Conservation (phyloP, 2,113 vertebrate genomes). For the Serinus canaria region DNA sequence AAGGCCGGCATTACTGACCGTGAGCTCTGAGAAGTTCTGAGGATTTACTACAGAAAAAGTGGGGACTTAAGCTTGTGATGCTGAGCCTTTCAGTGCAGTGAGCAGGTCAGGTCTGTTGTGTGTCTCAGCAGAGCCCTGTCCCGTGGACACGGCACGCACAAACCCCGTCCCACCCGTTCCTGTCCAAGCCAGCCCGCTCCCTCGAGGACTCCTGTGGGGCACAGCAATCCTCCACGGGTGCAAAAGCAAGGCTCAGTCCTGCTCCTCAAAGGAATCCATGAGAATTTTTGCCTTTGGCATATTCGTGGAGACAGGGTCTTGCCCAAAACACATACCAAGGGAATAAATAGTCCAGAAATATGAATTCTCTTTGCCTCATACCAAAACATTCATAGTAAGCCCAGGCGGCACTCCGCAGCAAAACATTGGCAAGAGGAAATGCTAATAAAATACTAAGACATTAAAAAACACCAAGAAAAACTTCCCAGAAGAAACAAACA, state of each 20-base stretch:
- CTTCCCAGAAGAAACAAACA: conserved; percentile 52
- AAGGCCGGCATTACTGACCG: rapidly evolving
- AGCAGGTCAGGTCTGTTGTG: background rate
- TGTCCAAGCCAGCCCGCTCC: background rate
- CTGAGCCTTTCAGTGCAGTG: background rate
- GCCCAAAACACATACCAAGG: conserved; percentile 40
- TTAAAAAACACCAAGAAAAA: conserved; percentile 32
- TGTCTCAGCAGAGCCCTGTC: background rate
- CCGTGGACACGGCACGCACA: rapidly evolving
- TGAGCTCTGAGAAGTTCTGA: background rate
- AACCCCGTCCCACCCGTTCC: background rate
- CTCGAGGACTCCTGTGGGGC: rapidly evolving
- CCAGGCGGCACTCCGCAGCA: background rate
- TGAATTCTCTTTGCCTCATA: conserved; percentile 48
- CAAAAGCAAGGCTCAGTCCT: background rate
- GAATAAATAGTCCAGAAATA: conserved; percentile 49
- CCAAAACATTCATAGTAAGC: conserved; percentile 60
- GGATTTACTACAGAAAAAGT: background rate
- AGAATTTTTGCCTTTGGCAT: conserved; percentile 25
- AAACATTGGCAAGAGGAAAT: conserved; percentile 43
- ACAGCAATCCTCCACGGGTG: background rate
- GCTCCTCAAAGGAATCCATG: background rate
- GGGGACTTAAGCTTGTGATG: background rate
- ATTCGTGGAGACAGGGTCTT: background rate
- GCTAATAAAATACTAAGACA: conserved; percentile 25